Conservation (phyloP, 2,888 invertebrate genomes). For the Campoplex capitator region DNA sequence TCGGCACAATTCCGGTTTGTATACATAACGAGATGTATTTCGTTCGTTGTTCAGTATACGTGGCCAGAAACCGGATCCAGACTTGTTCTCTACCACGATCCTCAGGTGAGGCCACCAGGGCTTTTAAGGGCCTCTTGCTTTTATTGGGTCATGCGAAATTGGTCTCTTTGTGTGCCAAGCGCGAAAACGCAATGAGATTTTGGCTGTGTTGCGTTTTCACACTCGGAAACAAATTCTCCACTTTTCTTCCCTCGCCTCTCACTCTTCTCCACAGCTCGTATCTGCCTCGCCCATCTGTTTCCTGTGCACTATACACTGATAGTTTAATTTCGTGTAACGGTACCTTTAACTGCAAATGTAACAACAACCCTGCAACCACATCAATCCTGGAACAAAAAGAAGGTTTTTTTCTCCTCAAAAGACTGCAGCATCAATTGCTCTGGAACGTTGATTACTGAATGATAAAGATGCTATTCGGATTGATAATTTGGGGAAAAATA, state of each 20-base stretch:
- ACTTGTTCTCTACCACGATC: neutral
- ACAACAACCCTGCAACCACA: slow-evolving; percentile 31
- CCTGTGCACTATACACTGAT: slow-evolving; percentile 53
- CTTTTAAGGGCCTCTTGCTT: neutral
- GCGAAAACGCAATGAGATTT: slow-evolving; percentile 60
- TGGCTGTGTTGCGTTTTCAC: slow-evolving; percentile 36
- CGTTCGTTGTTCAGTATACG: neutral
- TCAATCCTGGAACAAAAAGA: neutral
- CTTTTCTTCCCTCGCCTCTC: slow-evolving; percentile 6
- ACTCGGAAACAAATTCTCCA: slow-evolving; percentile 39
- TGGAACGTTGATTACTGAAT: neutral
- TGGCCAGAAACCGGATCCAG: slow-evolving; percentile 14
- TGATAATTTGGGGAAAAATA: neutral
- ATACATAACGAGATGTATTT: neutral
- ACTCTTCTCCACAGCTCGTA: neutral
- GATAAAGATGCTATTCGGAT: neutral
- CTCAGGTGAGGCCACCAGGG: neutral
- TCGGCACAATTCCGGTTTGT: slow-evolving; percentile 22
- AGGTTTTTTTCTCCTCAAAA: neutral
- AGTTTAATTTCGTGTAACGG: slow-evolving; percentile 65
- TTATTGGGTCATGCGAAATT: slow-evolving; percentile 1
- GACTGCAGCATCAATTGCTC: neutral
- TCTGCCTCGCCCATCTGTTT: slow-evolving; percentile 35
- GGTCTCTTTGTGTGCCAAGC: slow-evolving; percentile 12
- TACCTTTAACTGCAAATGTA: slow-evolving; percentile 62